Percentiles rank a stretch among this genome's conserved stretches.
These are phyloP conservation scores for Danio choprae DNA, from an alignment of 2,797 vertebrate genomes.

Conservation along the genomic window DNA sequence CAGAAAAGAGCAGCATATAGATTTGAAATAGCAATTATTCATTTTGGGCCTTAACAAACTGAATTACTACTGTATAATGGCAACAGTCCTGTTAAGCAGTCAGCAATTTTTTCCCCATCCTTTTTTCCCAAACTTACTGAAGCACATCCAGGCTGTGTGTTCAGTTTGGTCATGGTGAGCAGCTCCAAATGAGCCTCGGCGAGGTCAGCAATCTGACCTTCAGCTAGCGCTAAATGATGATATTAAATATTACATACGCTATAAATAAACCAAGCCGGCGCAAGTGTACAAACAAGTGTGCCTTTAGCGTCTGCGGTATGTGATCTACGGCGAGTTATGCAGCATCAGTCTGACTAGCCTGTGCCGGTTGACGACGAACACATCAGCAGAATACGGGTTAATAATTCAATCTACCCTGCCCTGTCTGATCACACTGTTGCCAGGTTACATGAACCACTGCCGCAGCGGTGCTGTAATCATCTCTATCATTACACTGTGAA, in stretches of 20 bases:
- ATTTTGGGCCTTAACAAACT: neutral
- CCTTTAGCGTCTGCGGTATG: neutral
- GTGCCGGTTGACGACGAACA: constrained; percentile 10
- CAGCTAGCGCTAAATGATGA: constrained; percentile 61
- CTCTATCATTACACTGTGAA: constrained; percentile 53
- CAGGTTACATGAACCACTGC: constrained; percentile 57
- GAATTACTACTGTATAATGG: neutral
- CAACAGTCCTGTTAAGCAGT: neutral
- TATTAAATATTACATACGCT: constrained; percentile 23
- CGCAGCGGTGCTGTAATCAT: constrained; percentile 52
- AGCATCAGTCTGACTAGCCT: constrained; percentile 35
- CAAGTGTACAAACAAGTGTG: constrained; percentile 9
- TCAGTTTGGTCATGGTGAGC: constrained; percentile 70
- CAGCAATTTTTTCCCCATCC: constrained; percentile 64
- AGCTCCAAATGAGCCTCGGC: constrained; percentile 66
- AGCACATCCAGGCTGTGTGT: constrained; percentile 70
- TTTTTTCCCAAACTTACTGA: constrained; percentile 75
- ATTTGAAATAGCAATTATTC: neutral
- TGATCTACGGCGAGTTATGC: constrained; percentile 13
- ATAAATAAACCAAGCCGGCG: constrained; percentile 30
- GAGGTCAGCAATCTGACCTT: constrained; percentile 78
- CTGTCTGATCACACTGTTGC: constrained; percentile 52
- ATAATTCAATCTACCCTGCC: constrained; percentile 57
- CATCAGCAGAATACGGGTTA: constrained; percentile 54
- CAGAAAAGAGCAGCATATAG: neutral